A percentile compares a stretch with the other conserved stretches of the same genome.
Conservation (phyloP, 30 jellyfish, hydroid and myxozoan species). For the Hydractinia echinata region DNA sequence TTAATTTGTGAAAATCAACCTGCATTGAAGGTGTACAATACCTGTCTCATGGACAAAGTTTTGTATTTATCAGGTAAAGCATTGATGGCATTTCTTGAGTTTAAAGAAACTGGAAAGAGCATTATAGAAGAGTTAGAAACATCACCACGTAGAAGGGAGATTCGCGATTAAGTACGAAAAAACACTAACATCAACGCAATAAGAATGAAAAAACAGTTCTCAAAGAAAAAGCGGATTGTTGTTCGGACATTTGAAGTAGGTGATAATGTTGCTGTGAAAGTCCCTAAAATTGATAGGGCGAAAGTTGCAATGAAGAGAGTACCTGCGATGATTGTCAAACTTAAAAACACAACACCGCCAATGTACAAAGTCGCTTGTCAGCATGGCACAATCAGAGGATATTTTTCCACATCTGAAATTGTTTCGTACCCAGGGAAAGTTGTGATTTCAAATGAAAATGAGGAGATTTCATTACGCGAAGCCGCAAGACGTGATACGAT, state of each 20-base stretch:
- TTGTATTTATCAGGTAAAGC: slow-evolving; percentile 4
- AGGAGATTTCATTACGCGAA: slow-evolving; percentile 5
- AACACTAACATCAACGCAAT: neutral
- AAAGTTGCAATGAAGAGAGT: slow-evolving; percentile 6
- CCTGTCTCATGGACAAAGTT: neutral
- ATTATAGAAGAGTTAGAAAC: neutral
- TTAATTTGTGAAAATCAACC: neutral
- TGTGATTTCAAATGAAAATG: neutral
- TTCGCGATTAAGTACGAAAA: slow-evolving; percentile 6
- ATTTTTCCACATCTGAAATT: slow-evolving; percentile 3
- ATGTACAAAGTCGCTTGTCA: neutral
- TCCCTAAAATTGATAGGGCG: slow-evolving; percentile 1
- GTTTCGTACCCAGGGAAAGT: neutral
- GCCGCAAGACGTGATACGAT: neutral
- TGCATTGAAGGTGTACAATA: neutral
- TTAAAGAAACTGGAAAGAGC: neutral
- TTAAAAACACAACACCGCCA: slow-evolving; percentile 1
- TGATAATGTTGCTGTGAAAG: slow-evolving; percentile 15
- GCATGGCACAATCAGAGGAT: neutral
- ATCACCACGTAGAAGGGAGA: neutral
- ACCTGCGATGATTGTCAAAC: neutral
- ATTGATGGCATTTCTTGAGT: neutral
- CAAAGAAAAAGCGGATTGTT: neutral
- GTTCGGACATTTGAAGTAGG: neutral
- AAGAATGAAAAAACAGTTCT: slow-evolving; percentile 1